A percentile compares a stretch with the other conserved stretches of the same genome.
Conservation (phyloP, 2,797 vertebrate genomes). For the Ctenosaura bakeri region DNA sequence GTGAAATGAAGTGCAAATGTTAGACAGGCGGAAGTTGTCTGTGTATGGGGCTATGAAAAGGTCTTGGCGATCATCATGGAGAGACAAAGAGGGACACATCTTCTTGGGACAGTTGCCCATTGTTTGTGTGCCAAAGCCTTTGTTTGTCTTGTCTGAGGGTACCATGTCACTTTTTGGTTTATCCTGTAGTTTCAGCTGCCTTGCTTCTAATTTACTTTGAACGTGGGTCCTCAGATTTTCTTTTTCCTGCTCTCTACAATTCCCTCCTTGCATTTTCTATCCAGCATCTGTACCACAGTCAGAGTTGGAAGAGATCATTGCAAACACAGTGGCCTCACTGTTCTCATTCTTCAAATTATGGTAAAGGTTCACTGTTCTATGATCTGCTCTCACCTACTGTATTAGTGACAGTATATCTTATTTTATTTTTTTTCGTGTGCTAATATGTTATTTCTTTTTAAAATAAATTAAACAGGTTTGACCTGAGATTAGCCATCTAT, state of each 20-base stretch:
- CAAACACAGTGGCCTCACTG: background rate
- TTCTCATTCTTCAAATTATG: background rate
- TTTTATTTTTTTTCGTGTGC: too few relatives aligned
- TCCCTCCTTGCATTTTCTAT: background rate
- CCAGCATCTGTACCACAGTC: background rate
- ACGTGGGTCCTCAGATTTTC: background rate
- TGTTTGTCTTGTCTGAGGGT: background rate
- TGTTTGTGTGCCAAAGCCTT: background rate
- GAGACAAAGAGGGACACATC: background rate
- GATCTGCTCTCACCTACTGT: background rate
- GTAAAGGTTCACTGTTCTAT: background rate
- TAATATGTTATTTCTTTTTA: too few relatives aligned
- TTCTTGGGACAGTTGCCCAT: background rate
- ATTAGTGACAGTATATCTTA: background rate
- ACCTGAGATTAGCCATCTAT: too few relatives aligned
- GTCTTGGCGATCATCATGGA: background rate
- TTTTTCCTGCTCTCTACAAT: background rate
- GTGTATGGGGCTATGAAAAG: background rate
- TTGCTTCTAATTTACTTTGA: conserved; percentile 7
- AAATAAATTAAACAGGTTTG: too few relatives aligned
- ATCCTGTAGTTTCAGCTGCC: background rate
- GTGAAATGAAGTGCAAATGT: background rate
- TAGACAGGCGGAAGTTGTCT: background rate
- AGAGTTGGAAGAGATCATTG: background rate
- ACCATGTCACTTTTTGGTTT: background rate